phyloP scores from a whole-genome alignment of 2,888 invertebrate genomes.

The Zootermopsis nevadensis region DNA sequence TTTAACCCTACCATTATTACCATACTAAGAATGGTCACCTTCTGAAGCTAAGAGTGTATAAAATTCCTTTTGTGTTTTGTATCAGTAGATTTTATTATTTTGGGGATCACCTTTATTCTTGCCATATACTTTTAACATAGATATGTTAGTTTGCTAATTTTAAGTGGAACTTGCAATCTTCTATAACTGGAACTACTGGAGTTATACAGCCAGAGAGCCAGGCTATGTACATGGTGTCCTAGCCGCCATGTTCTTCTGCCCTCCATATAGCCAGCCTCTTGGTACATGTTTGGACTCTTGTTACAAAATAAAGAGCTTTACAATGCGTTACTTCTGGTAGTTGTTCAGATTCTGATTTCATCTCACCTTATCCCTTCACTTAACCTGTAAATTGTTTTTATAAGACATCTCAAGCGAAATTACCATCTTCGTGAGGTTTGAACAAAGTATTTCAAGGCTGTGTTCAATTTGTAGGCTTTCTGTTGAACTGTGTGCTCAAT shows the following conservation, averaged over 20 bases:
- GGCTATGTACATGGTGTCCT: conserved; percentile 10
- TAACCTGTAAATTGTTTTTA: too few relatives aligned
- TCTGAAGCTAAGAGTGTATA: conserved; percentile 13
- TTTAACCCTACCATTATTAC: conserved; percentile 29
- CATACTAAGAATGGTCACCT: conserved; percentile 19
- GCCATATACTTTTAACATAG: conserved; percentile 40
- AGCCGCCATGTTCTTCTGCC: conserved; percentile 45
- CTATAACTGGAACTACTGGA: conserved; percentile 8
- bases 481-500: too few relatives aligned
- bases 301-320: conserved; percentile 54
- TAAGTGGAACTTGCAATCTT: conserved; percentile 21
- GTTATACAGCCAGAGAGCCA: conserved; percentile 15
- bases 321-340: conserved; percentile 48
- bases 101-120: conserved; percentile 39
- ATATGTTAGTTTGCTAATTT: conserved; percentile 40
- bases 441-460: too few relatives aligned
- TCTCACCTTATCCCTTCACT: not conserved
- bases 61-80: conserved; percentile 11
- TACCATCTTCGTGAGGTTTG: too few relatives aligned
- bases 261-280: conserved; percentile 46
- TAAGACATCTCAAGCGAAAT: too few relatives aligned
- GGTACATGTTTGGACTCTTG: conserved; percentile 53
- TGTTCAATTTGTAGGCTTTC: too few relatives aligned
- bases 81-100: conserved; percentile 19
- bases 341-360: not conserved